These are phyloP conservation scores for Triplophysa tibetana DNA, from an alignment of 2,113 vertebrate genomes.

Conservation along the genomic window DNA sequence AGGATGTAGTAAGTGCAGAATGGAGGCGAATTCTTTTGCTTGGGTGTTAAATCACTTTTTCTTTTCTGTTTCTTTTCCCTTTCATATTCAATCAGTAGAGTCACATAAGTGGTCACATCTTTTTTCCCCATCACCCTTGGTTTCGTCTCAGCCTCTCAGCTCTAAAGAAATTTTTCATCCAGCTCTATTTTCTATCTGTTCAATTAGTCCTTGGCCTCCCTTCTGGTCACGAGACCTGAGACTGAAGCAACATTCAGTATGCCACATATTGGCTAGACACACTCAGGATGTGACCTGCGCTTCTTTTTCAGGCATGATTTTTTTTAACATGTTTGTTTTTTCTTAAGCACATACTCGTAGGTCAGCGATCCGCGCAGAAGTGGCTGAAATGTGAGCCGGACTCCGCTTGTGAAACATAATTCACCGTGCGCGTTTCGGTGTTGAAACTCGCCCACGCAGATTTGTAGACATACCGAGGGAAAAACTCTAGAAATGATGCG, in stretches of 20 bases:
- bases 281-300: constrained; percentile 42
- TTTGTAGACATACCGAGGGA: constrained; percentile 16
- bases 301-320: constrained; percentile 33
- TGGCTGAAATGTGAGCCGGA: constrained; percentile 41
- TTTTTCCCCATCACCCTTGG: constrained; percentile 21
- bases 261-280: constrained; percentile 44
- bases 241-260: constrained; percentile 40
- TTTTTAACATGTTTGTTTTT: constrained; percentile 43
- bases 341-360: constrained; percentile 22
- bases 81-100: constrained; percentile 1
- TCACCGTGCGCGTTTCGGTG: not conserved
- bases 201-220: constrained; percentile 55
- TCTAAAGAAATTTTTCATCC: constrained; percentile 32
- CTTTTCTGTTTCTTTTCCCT: not conserved
- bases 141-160: constrained; percentile 7
- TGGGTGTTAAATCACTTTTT: not conserved
- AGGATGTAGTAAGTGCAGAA: not conserved
- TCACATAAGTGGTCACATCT: not conserved
- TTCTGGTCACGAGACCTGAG: constrained; percentile 29
- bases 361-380: constrained; percentile 30
- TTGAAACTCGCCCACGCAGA: constrained; percentile 7
- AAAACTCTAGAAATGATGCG: constrained; percentile 35
- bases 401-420: constrained; percentile 46
- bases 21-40: not conserved
- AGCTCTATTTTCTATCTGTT: constrained; percentile 57